Base-by-base conservation (phyloP, 2,797 vertebrate genomes). In the Phylloscopus collybita region DNA sequence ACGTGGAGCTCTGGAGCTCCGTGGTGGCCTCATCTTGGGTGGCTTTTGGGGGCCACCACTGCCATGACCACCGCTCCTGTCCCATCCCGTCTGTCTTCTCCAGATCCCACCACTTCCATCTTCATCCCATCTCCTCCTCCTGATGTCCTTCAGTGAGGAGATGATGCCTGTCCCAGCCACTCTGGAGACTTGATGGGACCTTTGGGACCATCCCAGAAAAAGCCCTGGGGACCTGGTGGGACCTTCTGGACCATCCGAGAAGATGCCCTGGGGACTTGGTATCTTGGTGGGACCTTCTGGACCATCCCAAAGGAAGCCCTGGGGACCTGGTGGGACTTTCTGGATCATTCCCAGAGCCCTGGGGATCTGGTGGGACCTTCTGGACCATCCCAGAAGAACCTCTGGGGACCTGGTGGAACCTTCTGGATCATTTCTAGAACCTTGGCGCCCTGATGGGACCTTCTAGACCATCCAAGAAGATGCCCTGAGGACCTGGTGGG, bases 291-390 rank as follows among this genome's bases (percentile, higher is more conserved):
- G 0, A 47, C 26, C n/a, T 47, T 57, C 44, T 59, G 44, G 20
- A 30, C 0, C 26, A 47, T 47, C 38, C 9, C 8, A 38, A 9
- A 38, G 9, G 38, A 38, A 9, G 3, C 29, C 6, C 18, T 18
- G 21, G 9, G 11, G 29, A 53, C 21, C 11, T 70, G 36, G 5
- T 54, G 29, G 38, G 0, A n/a, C 38, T 22, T 54, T n/a, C 53
- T 34, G 40, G 23, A 34, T 3, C 23, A 19, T n/a, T n/a, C 10
- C 29, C 13, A 10, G 8, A 49, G 6, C 18, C 5, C 17, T 30
- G 38, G n/a, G 6, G 9, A 36, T 9, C 5, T 36, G n/a, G 9
- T 34, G n/a, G 26, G 0, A 36, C 18, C 30, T 49, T 15, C 47
- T 50, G 47, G 17, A 36, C 2, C n/a, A 20, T 34, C 34, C 34